These are phyloP conservation scores for Patella depressa DNA, from an alignment of 2,888 invertebrate genomes.

Conservation along the genomic window DNA sequence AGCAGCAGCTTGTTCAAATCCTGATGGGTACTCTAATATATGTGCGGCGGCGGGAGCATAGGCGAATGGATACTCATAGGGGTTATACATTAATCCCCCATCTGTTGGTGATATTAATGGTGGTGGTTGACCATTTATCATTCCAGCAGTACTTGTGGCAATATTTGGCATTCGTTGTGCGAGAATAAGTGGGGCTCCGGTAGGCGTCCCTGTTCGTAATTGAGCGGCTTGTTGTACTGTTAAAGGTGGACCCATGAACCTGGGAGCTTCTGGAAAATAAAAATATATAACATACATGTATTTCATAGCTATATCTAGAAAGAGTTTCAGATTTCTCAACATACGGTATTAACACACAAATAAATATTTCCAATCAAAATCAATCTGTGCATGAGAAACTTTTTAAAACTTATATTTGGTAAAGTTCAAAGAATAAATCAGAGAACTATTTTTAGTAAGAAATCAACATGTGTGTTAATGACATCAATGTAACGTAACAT, in stretches of 20 bases:
- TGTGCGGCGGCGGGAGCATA: slow-evolving; percentile 47
- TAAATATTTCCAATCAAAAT: no score
- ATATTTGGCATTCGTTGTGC: slow-evolving; percentile 75
- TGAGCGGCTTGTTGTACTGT: slow-evolving; percentile 46
- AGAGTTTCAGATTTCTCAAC: no score
- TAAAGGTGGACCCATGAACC: slow-evolving; percentile 49
- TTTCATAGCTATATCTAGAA: no score
- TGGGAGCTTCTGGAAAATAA: slow-evolving; percentile 46
- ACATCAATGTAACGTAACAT: no score
- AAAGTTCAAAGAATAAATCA: no score
- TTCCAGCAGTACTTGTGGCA: slow-evolving; percentile 45
- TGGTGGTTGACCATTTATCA: slow-evolving; percentile 72
- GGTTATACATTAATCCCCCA: slow-evolving; percentile 58
- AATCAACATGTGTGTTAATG: no score
- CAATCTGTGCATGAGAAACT: no score
- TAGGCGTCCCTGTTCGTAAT: slow-evolving; percentile 78
- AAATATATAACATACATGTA: no score
- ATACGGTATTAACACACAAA: no score
- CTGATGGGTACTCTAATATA: slow-evolving; percentile 60
- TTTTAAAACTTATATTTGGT: no score
- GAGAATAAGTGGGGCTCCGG: slow-evolving; percentile 93
- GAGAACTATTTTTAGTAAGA: no score
- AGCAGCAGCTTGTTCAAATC: slow-evolving; percentile 56
- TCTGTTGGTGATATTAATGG: slow-evolving; percentile 78
- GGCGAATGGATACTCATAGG: slow-evolving; percentile 56